Evolutionary conservation across 2,888 invertebrate species (phyloP).

Genomic region (Dasysyrphus tricinctus): DNA sequence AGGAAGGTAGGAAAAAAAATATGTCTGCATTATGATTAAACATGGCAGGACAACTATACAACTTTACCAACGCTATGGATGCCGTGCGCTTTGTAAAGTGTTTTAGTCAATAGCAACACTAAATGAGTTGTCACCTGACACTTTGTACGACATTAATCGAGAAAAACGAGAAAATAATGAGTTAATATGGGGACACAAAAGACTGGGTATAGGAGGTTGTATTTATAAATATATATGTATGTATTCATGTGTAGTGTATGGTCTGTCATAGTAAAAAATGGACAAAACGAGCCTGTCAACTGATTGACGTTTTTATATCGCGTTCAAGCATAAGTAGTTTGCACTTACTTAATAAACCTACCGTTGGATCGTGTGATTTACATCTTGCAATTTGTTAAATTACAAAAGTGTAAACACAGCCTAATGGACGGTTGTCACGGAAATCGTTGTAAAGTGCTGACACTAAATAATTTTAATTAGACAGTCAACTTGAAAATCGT

Average conservation of each 20-base stretch:
- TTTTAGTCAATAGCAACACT: slow-evolving; percentile 28
- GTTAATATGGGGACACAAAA: slow-evolving; percentile 33
- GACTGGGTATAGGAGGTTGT: no score
- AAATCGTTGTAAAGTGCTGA: slow-evolving; percentile 74
- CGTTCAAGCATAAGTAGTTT: slow-evolving; percentile 39
- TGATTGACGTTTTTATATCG: slow-evolving; percentile 50
- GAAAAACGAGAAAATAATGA: slow-evolving; percentile 69
- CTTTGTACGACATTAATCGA: slow-evolving; percentile 64
- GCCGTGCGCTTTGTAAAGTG: slow-evolving; percentile 54
- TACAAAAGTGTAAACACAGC: slow-evolving; percentile 74
- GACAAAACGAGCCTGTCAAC: slow-evolving; percentile 40
- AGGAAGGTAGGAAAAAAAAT: slow-evolving; percentile 39
- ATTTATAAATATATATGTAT: no score
- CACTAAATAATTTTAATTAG: slow-evolving; percentile 75
- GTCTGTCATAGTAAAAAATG: neutral
- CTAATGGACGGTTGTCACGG: slow-evolving; percentile 74
- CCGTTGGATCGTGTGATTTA: slow-evolving; percentile 57
- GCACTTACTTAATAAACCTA: slow-evolving; percentile 22
- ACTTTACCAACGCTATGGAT: slow-evolving; percentile 21
- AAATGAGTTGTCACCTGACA: slow-evolving; percentile 60
- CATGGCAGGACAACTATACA: slow-evolving; percentile 30
- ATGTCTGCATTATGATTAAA: slow-evolving; percentile 61
- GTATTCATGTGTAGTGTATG: neutral
- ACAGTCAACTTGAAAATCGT: slow-evolving; percentile 73
- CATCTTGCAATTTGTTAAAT: slow-evolving; percentile 73